Percentiles rank a stretch among this genome's conserved stretches.
Conservation (phyloP, 2,797 vertebrate species). For the Carapus acus region DNA sequence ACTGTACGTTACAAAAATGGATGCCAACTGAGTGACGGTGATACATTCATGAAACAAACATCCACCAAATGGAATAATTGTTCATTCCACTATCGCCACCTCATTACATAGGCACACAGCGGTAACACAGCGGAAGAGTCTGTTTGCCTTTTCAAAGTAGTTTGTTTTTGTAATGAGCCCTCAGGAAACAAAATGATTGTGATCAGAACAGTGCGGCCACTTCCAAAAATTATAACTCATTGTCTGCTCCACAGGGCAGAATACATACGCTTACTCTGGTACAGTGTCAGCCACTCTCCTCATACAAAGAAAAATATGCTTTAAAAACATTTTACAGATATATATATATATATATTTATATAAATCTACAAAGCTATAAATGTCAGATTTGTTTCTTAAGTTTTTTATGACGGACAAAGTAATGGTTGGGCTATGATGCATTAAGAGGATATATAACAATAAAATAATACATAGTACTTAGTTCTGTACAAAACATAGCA, state of each 20-base stretch:
- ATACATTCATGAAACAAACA: slow-evolving; percentile 55
- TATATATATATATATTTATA: too few relatives aligned
- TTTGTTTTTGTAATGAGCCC: slow-evolving; percentile 56
- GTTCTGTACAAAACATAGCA: slow-evolving; percentile 76
- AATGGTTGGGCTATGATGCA: slow-evolving; percentile 70
- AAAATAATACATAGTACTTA: slow-evolving; percentile 74
- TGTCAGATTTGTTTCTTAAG: slow-evolving; percentile 52
- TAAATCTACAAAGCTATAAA: slow-evolving; percentile 73
- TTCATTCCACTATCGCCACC: slow-evolving; percentile 29
- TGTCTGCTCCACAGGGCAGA: slow-evolving; percentile 83
- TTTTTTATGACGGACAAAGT: slow-evolving; percentile 69
- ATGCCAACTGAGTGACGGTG: slow-evolving; percentile 38
- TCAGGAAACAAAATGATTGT: slow-evolving; percentile 56
- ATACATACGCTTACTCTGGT: slow-evolving; percentile 77
- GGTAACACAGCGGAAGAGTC: slow-evolving; percentile 45
- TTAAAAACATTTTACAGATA: slow-evolving; percentile 69
- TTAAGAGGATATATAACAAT: slow-evolving; percentile 69
- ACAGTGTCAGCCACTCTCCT: slow-evolving; percentile 78
- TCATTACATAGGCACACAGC: slow-evolving; percentile 38
- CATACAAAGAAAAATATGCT: slow-evolving; percentile 69
- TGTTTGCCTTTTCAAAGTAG: slow-evolving; percentile 57
- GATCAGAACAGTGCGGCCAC: slow-evolving; percentile 70
- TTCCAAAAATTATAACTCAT: slow-evolving; percentile 72
- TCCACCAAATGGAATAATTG: slow-evolving; percentile 39
- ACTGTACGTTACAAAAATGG: slow-evolving; percentile 18